A percentile compares a stretch with the other conserved stretches of the same genome.
Conservation (phyloP, 1,140 invertebrate genomes). For the Euwallacea similis region DNA sequence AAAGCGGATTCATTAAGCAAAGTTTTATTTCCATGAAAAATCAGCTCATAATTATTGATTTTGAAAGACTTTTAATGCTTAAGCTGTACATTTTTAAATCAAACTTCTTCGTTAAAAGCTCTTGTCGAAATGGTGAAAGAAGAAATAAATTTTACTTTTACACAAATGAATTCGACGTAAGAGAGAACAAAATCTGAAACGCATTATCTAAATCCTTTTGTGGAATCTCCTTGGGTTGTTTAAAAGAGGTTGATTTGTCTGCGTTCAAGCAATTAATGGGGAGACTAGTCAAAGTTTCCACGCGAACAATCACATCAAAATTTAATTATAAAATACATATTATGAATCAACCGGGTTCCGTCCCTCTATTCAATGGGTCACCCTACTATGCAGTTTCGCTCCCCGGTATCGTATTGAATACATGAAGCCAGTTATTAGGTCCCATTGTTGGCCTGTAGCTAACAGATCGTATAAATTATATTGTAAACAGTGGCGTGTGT, state of each 20-base stretch:
- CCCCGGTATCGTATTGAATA: constrained; percentile 46
- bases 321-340: constrained; percentile 54
- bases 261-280: constrained; percentile 31
- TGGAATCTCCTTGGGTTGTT: constrained; percentile 29
- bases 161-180: too few species aligned
- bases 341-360: constrained; percentile 47
- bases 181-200: neutral
- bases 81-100: too few species aligned
- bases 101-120: too few species aligned
- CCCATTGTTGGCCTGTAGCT: constrained; percentile 53
- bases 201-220: constrained; percentile 32
- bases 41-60: too few species aligned
- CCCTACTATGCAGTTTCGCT: constrained; percentile 34
- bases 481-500: constrained; percentile 54
- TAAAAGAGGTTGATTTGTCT: constrained; percentile 34
- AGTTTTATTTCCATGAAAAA: too few species aligned
- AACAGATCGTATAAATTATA: constrained; percentile 55
- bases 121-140: too few species aligned
- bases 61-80: too few species aligned
- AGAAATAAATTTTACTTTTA: too few species aligned
- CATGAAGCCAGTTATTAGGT: constrained; percentile 53
- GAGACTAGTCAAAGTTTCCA: constrained; percentile 44
- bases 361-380: constrained; percentile 40
- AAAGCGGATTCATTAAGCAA: too few species aligned
- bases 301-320: constrained; percentile 53